These are phyloP conservation scores for Oppia nitens DNA, from an alignment of 1,140 invertebrate genomes.

Conservation along the genomic window DNA sequence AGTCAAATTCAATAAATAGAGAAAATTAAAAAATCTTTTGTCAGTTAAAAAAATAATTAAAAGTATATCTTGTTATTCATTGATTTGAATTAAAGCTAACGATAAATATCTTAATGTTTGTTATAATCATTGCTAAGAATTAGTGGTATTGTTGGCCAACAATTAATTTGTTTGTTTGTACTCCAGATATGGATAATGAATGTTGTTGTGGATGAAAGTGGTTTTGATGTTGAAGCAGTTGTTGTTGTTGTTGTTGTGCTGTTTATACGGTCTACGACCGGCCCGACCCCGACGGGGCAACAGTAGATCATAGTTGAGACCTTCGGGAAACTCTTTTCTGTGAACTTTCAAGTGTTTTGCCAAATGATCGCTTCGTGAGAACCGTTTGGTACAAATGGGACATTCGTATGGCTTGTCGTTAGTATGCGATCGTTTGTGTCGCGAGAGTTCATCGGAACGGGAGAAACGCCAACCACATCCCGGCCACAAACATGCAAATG, in stretches of 20 bases:
- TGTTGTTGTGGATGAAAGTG: background rate
- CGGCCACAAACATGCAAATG: conserved; percentile 73
- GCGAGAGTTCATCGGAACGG: conserved; percentile 65
- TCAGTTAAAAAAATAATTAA: too few relatives aligned
- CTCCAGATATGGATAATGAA: too few relatives aligned
- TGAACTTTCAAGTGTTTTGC: conserved; percentile 78
- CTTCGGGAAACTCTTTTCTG: conserved; percentile 22
- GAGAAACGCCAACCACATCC: conserved; percentile 78
- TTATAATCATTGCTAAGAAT: too few relatives aligned
- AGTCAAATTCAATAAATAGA: too few relatives aligned
- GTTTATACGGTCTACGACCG: conserved; percentile 1
- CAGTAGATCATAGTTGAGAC: background rate
- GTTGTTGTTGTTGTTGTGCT: background rate
- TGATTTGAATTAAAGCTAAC: too few relatives aligned
- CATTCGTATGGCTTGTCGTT: conserved; percentile 74
- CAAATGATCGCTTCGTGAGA: conserved; percentile 73
- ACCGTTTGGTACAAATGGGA: conserved; percentile 60
- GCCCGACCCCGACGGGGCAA: conserved; percentile 5
- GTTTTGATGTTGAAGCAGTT: background rate
- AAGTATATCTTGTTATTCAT: too few relatives aligned
- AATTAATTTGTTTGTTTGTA: too few relatives aligned
- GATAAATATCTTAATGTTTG: too few relatives aligned
- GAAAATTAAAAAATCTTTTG: too few relatives aligned
- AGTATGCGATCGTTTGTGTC: conserved; percentile 60
- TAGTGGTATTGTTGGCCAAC: too few relatives aligned